Percentiles rank a stretch among this genome's conserved stretches.
phyloP scores from a whole-genome alignment of 2,888 invertebrate genomes.

The Agrochola lota region DNA sequence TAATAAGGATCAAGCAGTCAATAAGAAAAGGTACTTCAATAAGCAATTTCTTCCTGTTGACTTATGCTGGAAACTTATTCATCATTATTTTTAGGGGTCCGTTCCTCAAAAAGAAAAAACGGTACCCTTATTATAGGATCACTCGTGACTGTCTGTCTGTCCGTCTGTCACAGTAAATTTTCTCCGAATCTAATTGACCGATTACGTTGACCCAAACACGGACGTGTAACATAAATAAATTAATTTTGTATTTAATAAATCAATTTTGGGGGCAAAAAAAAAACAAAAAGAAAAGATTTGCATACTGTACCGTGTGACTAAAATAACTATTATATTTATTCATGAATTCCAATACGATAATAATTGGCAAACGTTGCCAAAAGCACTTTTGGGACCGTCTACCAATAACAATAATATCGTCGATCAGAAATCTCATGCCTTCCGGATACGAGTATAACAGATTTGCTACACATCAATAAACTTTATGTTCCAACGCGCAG shows the following conservation, averaged over 20 bases:
- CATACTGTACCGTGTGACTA: too few relatives aligned
- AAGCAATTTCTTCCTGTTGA: not conserved
- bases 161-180: too few relatives aligned
- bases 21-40: not conserved
- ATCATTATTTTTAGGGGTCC: not conserved
- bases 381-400: conserved; percentile 15
- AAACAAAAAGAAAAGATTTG: too few relatives aligned
- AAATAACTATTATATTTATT: conserved; percentile 9
- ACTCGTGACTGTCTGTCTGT: too few relatives aligned
- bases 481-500: conserved; percentile 42
- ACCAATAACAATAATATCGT: conserved; percentile 44
- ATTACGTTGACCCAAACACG: too few relatives aligned
- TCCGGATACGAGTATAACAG: conserved; percentile 21
- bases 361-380: conserved; percentile 48
- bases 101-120: too few relatives aligned
- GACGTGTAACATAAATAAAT: too few relatives aligned
- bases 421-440: conserved; percentile 31
- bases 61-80: not conserved
- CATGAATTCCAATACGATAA: not conserved
- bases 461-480: conserved; percentile 53
- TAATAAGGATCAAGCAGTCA: not conserved
- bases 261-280: too few relatives aligned
- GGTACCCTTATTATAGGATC: too few relatives aligned
- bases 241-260: too few relatives aligned
- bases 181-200: too few relatives aligned